Conservation (phyloP, 2,888 invertebrate species). For the Gandaritis pyraliata region DNA sequence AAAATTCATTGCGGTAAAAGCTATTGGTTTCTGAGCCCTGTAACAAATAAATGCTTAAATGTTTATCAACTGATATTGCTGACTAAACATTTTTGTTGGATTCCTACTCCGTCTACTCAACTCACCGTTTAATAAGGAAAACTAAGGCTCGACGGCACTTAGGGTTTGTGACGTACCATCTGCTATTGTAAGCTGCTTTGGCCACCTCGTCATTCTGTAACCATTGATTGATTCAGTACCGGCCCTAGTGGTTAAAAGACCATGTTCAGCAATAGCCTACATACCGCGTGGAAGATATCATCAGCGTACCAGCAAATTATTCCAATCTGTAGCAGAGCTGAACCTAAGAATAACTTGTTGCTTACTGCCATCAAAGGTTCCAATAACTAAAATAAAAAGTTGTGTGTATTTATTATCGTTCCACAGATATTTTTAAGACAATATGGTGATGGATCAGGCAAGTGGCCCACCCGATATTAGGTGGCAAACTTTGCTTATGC, state of each 20-base stretch:
- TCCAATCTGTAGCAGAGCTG: slow-evolving; percentile 75
- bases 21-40: slow-evolving; percentile 75
- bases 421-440: too few relatives aligned
- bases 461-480: too few relatives aligned
- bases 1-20: slow-evolving; percentile 78
- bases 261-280: neutral
- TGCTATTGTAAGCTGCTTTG: slow-evolving; percentile 68
- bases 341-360: slow-evolving; percentile 71
- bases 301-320: slow-evolving; percentile 79
- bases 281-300: slow-evolving; percentile 73
- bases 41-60: slow-evolving; percentile 41
- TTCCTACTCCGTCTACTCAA: neutral
- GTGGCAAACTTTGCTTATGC: too few relatives aligned
- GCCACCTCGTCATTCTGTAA: slow-evolving; percentile 71
- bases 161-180: slow-evolving; percentile 72
- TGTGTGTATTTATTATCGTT: too few relatives aligned
- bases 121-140: slow-evolving; percentile 70
- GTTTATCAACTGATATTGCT: too few relatives aligned
- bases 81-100: too few relatives aligned
- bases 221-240: slow-evolving; percentile 24
- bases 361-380: slow-evolving; percentile 72
- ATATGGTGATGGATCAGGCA: neutral
- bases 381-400: slow-evolving; percentile 55
- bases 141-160: slow-evolving; percentile 67
- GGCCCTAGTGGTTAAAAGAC: neutral